Base-by-base conservation (phyloP, 2,113 vertebrate genomes). In the Neolamprologus ventralis region DNA sequence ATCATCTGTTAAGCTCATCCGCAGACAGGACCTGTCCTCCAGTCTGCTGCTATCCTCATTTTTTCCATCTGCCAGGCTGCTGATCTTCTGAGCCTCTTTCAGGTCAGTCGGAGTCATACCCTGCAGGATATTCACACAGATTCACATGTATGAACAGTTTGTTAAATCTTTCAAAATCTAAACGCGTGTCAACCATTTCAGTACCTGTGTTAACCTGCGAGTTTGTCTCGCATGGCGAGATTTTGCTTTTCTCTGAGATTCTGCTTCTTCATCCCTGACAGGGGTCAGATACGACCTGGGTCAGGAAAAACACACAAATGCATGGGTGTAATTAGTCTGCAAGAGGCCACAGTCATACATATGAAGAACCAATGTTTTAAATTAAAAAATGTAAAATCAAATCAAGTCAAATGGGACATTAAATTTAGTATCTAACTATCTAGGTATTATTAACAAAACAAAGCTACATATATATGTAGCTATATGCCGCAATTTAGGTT, bases 211-310 rank as follows among this genome's bases (percentile, higher is more conserved):
- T 26, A 98, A 98, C 93, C 98, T 96, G 78, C 98, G 97, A 2
- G 98, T 99, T 95, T 99, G 98, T 58, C 98, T 95, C 78, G 98
- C 98, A 85, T 99, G 98, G 85, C 98, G 96, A 84, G 98, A 99
- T 31, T 97, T 97, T 0, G 98, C 98, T 94, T 97, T 99, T 89
- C 98, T 97, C 94, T 98, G 97, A 4, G 98, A 99, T 53, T 99
- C 98, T 0, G 98, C 98, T 73, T 99, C 98, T 84, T 99, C 98
- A 92, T 99, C 98, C 33, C 97, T 95, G 71, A 98, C 97, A 0
- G 98, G 98, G 21, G 97, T 96, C 94, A 98, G 95, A 91, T 97
- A 95, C 1, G 47, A 82, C 87, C 96, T 96, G 89, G 16, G 73
- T 19, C 23, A 28, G 54, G 21, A 31, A 19, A 49, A 82, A 40